Evolutionary conservation across 2,888 invertebrate genomes (phyloP), one percentile per base, ranked within the genome.

Genomic region (Dolomedes plantarius): DNA sequence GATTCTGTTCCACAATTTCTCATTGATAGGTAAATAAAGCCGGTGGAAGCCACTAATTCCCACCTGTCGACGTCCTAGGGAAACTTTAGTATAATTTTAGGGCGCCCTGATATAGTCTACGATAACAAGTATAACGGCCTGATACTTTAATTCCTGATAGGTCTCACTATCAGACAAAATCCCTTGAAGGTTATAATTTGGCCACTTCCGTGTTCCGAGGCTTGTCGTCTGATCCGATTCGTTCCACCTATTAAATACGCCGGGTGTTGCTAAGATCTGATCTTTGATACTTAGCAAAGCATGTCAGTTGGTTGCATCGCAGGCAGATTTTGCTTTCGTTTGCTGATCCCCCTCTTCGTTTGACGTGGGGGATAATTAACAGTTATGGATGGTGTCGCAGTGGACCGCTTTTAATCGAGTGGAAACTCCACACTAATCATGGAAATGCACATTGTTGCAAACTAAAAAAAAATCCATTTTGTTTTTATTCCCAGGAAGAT

Each of bases 171-270:
- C 78, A 64, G 64, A 28, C 36, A 78, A 78, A 71, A 71, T 71
- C 69, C 78, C 56, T 56, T 27, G 80, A 46, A 80, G 73, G 80
- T 64, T 80, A 80, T 80, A 80, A 80, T 80, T 80, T 80, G 27
- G 29, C 50, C 36, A 62, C 78, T 78, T 78, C 77, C 78, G 78
- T 78, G 78, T 78, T 71, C 19, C 28, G 13, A 32, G n/a, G 32
- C 77, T 77, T 68, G 68, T 76, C 32, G 64, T 23, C 64, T 56
- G 23, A 56, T 19, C 23, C 23, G 23, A 56, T 56, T 56, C 56
- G 56, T 56, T 56, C 56, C 56, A 56, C 56, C 78, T 69, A 78
- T 78, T 78, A 78, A 78, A 67, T 56, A 72, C 73, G 71, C 79
- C 79, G 72, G 79, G 64, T 80, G 73, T 36, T 71, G 19, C 71